Evolutionary conservation across 1,140 invertebrate species (phyloP), one percentile per base, ranked within the genome.

Genomic region (Oedothorax gibbosus): DNA sequence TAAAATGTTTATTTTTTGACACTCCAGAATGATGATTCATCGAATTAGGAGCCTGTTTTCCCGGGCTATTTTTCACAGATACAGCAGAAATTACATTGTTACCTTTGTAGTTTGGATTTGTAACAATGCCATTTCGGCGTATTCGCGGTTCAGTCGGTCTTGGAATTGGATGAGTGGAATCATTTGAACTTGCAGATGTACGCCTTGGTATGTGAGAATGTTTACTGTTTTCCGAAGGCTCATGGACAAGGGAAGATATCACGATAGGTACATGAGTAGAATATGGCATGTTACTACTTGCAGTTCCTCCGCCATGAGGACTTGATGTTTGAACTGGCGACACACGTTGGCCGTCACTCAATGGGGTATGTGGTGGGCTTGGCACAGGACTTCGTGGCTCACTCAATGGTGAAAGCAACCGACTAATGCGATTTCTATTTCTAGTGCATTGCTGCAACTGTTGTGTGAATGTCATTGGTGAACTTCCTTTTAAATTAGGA

Each of bases 71-170:
- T 91, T 91, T 89, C 49, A 89, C 90, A 86, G 91, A 89, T 64
- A 90, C 88, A 65, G 91, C 88, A 87, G 90, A 90, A 14, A 91
- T 91, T 88, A 94, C 87, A 54, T 86, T 81, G 66, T 85, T 86
- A 21, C 86, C 85, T 85, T 92, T 91, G 91, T 96, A 93, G 78
- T 96, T 96, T 57, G 96, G 96, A 90, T 98, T 98, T 6, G 96
- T 96, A 10, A 97, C 95, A 86, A 97, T 96, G 7, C 96, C 96
- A 89, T 97, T 97, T 86, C 96, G 92, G 87, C 90, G 91, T 35
- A 89, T 87, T 73, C 90, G 88, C 49, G 89, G 88, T 86, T 91
- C 91, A 56, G 90, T 90, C 14, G 89, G 85, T 18, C 85, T 76
- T 50, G 86, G 86, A 54, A 83, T 84, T 11, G 75, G 77, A 21